Percentiles rank a stretch among this genome's conserved stretches.
Conservation (phyloP, 1,140 invertebrate species). For the Caenorhabditis tropicalis region DNA sequence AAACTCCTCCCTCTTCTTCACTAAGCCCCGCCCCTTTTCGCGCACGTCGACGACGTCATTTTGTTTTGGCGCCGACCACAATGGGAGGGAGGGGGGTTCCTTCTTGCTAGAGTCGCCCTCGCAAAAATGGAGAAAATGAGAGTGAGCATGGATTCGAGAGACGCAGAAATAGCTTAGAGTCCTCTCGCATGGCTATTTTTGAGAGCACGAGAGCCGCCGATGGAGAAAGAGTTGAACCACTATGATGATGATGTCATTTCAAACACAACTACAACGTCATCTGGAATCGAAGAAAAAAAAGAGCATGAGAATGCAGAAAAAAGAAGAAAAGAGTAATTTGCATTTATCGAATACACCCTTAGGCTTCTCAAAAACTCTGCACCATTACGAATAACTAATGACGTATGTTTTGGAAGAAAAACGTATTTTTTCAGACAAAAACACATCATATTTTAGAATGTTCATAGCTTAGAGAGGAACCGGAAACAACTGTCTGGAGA, state of each 20-base stretch:
- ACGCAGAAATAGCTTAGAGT: not conserved
- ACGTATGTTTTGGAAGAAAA: constrained; percentile 22
- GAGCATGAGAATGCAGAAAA: not conserved
- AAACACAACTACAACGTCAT: not conserved
- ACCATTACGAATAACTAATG: not conserved
- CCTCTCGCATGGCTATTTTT: constrained; percentile 5
- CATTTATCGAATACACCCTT: constrained; percentile 27
- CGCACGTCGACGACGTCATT: constrained; percentile 26
- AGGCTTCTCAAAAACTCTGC: not conserved
- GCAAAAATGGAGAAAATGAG: constrained; percentile 20
- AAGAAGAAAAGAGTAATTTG: not conserved
- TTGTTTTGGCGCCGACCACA: constrained; percentile 26
- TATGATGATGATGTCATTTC: constrained; percentile 25
- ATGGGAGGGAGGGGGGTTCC: not conserved
- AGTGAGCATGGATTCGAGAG: not conserved
- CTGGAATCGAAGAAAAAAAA: constrained; percentile 10
- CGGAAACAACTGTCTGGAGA: too few relatives aligned
- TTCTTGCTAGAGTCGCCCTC: constrained; percentile 22
- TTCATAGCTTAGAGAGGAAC: too few relatives aligned
- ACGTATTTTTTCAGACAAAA: not conserved
- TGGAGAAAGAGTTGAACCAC: not conserved
- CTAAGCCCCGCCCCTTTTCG: not conserved
- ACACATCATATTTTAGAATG: not conserved
- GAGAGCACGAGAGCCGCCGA: not conserved
- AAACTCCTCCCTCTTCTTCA: not conserved